These are phyloP conservation scores for Clarias gariepinus DNA, from an alignment of 2,113 vertebrate species.

Conservation along the genomic window DNA sequence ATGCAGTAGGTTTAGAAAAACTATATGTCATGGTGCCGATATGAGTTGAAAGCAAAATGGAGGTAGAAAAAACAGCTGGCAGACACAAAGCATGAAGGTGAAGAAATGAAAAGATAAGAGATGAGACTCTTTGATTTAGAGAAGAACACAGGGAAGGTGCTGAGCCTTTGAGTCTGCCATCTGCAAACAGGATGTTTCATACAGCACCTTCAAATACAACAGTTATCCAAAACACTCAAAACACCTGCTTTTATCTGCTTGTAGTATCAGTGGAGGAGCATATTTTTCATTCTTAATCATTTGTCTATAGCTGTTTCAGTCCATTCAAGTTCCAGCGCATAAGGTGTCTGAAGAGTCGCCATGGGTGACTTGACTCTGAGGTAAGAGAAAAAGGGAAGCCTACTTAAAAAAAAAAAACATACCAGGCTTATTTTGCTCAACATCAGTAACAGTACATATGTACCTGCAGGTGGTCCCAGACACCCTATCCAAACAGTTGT, in stretches of 20 bases:
- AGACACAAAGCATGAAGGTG: constrained; percentile 57
- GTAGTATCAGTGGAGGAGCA: constrained; percentile 68
- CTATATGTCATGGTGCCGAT: constrained; percentile 59
- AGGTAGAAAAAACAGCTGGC: constrained; percentile 56
- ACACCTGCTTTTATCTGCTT: constrained; percentile 74
- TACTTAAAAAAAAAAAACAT: constrained; percentile 55
- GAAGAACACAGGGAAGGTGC: constrained; percentile 49
- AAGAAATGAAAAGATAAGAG: constrained; percentile 66
- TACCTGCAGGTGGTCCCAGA: constrained; percentile 75
- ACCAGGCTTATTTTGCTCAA: constrained; percentile 67
- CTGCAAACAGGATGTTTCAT: constrained; percentile 66
- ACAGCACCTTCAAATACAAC: constrained; percentile 66
- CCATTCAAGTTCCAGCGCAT: constrained; percentile 36
- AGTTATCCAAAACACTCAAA: constrained; percentile 56
- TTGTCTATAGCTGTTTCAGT: constrained; percentile 55
- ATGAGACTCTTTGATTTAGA: constrained; percentile 47
- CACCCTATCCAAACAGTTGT: constrained; percentile 67
- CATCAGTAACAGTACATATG: constrained; percentile 58
- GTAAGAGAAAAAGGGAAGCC: constrained; percentile 50
- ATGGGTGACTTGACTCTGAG: constrained; percentile 61
- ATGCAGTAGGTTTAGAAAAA: constrained; percentile 56
- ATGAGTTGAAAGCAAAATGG: constrained; percentile 62
- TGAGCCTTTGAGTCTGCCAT: constrained; percentile 53
- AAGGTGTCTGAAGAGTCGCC: constrained; percentile 59
- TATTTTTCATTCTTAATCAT: constrained; percentile 67